These are phyloP conservation scores for Hypselothyrea guttata DNA, from an alignment of 2,888 invertebrate genomes.

Conservation along the genomic window DNA sequence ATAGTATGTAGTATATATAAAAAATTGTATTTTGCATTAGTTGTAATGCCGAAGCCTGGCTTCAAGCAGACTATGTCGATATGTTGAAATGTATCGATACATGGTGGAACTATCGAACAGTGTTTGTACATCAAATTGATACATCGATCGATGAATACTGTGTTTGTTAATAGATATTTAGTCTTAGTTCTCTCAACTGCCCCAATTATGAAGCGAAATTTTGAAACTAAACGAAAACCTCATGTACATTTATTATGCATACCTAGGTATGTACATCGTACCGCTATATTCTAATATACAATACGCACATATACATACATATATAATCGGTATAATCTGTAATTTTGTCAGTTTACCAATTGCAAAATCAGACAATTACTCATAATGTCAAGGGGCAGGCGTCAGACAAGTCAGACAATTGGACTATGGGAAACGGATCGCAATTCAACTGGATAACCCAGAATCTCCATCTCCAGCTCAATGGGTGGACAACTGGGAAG, in stretches of 20 bases:
- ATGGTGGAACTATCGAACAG: conserved; percentile 12
- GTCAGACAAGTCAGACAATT: background rate
- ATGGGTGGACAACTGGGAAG: conserved; percentile 6
- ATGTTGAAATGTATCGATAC: no score
- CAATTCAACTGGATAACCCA: conserved; percentile 6
- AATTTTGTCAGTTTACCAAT: conserved; percentile 30
- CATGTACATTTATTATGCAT: background rate
- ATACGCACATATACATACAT: conserved; percentile 2
- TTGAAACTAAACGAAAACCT: background rate
- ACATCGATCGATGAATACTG: background rate
- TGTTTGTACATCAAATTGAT: no score
- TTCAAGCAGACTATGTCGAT: conserved; percentile 31
- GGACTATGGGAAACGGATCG: conserved; percentile 4
- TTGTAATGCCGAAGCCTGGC: conserved; percentile 58
- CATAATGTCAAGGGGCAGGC: background rate
- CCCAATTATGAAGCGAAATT: conserved; percentile 5
- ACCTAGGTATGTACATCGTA: background rate
- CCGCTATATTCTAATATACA: conserved; percentile 2
- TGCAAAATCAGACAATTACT: conserved; percentile 12
- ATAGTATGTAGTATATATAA: no score
- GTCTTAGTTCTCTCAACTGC: conserved; percentile 26
- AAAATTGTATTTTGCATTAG: no score
- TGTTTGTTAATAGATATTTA: conserved; percentile 40
- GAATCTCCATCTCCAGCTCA: background rate
- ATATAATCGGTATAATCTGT: conserved; percentile 7